Evolutionary conservation across 1,140 invertebrate species (phyloP).

Genomic region (Chrysopa pallens): DNA sequence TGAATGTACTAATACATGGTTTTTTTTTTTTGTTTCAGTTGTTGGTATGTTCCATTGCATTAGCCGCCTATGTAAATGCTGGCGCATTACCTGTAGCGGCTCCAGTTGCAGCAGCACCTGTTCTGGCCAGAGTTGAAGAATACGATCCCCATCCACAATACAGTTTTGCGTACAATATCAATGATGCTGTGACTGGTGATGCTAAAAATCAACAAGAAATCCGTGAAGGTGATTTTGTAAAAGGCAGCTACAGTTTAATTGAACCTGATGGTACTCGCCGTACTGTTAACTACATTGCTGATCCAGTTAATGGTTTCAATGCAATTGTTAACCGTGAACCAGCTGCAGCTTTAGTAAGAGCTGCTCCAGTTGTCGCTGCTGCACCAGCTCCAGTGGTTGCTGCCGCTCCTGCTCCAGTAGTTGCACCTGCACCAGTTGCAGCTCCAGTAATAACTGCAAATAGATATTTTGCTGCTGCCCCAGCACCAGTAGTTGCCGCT

Average conservation of each 20-base stretch:
- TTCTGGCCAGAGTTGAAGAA: background rate
- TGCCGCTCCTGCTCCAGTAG: slow-evolving; percentile 8
- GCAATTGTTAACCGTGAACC: slow-evolving; percentile 14
- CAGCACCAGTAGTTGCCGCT: background rate
- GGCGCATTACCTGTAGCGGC: slow-evolving; percentile 12
- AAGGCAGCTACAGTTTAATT: slow-evolving; percentile 12
- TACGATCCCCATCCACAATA: slow-evolving; percentile 30
- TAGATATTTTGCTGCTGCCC: background rate
- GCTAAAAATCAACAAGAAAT: slow-evolving; percentile 20
- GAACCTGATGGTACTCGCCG: slow-evolving; percentile 21
- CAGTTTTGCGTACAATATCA: slow-evolving; percentile 27
- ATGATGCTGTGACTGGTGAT: slow-evolving; percentile 24
- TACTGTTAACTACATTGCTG: slow-evolving; percentile 23
- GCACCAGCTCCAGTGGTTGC: slow-evolving; percentile 14
- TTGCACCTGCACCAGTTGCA: slow-evolving; percentile 23
- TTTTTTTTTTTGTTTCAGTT: too few relatives aligned
- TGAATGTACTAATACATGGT: too few relatives aligned
- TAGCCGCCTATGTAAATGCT: slow-evolving; percentile 7
- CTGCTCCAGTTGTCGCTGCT: slow-evolving; percentile 16
- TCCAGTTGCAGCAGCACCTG: slow-evolving; percentile 17
- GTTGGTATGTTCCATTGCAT: background rate
- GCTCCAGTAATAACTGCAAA: slow-evolving; percentile 1
- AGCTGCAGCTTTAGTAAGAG: slow-evolving; percentile 17
- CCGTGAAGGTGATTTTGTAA: slow-evolving; percentile 19
- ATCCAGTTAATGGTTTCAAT: slow-evolving; percentile 16